Conservation (phyloP, 2,888 invertebrate genomes). For the Silvanus unidentatus region DNA sequence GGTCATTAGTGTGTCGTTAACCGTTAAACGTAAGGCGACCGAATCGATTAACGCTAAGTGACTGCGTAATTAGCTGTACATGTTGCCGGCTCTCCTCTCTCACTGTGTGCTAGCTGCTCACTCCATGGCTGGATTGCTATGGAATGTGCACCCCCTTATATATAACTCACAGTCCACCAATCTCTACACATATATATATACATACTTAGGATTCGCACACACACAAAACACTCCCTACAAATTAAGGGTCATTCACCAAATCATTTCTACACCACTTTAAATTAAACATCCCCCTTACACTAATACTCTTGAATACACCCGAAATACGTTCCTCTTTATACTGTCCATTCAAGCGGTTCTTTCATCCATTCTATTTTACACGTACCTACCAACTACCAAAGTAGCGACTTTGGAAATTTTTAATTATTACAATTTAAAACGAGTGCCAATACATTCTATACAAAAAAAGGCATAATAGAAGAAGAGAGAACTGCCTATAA, state of each 20-base stretch:
- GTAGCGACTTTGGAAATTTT: no score
- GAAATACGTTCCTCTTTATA: no score
- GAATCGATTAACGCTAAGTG: slow-evolving; percentile 51
- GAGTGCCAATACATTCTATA: no score
- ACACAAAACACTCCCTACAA: slow-evolving; percentile 24
- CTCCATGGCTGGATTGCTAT: no score
- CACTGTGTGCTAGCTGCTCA: background rate
- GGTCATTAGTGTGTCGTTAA: slow-evolving; percentile 50
- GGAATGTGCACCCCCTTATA: slow-evolving; percentile 7
- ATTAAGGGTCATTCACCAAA: slow-evolving; percentile 37
- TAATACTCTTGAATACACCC: no score
- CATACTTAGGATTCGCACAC: no score
- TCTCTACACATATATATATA: slow-evolving; percentile 21
- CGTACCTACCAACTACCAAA: no score
- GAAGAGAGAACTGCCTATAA: no score
- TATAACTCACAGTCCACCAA: slow-evolving; percentile 8
- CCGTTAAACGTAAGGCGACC: slow-evolving; percentile 49
- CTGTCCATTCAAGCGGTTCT: no score
- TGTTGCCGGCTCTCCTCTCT: slow-evolving; percentile 33
- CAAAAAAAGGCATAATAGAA: no score
- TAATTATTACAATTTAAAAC: no score
- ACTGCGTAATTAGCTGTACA: slow-evolving; percentile 50
- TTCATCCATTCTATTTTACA: no score
- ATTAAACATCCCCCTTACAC: background rate
- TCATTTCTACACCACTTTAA: slow-evolving; percentile 19